phyloP scores from a whole-genome alignment of 2,888 invertebrate genomes.

The Notocelia uddmanniana region DNA sequence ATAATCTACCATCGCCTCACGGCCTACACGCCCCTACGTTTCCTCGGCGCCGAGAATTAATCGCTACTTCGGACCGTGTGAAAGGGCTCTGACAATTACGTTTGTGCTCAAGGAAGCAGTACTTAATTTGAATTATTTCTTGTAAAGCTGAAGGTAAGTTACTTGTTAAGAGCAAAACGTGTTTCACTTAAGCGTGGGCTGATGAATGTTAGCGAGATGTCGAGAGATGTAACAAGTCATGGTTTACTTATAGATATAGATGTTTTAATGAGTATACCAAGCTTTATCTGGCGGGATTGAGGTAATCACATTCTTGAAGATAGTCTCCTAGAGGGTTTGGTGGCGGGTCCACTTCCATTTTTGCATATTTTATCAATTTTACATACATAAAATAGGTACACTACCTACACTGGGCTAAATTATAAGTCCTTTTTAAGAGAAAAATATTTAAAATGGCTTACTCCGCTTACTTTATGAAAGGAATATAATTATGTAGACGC shows the following conservation, averaged over 20 bases:
- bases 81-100: constrained; percentile 63
- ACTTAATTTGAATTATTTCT: constrained; percentile 69
- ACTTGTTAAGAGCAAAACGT: constrained; percentile 45
- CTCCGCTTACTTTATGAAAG: too few relatives aligned
- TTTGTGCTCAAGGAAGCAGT: constrained; percentile 68
- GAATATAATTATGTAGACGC: too few relatives aligned
- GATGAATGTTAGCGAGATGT: constrained; percentile 23
- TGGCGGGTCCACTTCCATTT: too few relatives aligned
- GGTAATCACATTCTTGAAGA: too few relatives aligned
- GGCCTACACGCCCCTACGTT: constrained; percentile 48
- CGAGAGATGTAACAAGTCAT: constrained; percentile 15
- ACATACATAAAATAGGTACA: too few relatives aligned
- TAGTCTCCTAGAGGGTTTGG: too few relatives aligned
- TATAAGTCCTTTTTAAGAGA: too few relatives aligned
- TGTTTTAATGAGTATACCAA: too few relatives aligned
- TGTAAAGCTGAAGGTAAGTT: constrained; percentile 59
- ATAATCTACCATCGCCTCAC: not conserved
- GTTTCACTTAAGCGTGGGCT: constrained; percentile 26
- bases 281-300: too few relatives aligned
- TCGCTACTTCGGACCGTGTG: constrained; percentile 62
- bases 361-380: too few relatives aligned
- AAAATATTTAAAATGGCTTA: too few relatives aligned
- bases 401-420: too few relatives aligned
- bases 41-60: constrained; percentile 68
- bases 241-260: not conserved